Evolutionary conservation across 2,888 invertebrate genomes (phyloP), one percentile per base, ranked within the genome.

Genomic region (Ariolimax columbianus): DNA sequence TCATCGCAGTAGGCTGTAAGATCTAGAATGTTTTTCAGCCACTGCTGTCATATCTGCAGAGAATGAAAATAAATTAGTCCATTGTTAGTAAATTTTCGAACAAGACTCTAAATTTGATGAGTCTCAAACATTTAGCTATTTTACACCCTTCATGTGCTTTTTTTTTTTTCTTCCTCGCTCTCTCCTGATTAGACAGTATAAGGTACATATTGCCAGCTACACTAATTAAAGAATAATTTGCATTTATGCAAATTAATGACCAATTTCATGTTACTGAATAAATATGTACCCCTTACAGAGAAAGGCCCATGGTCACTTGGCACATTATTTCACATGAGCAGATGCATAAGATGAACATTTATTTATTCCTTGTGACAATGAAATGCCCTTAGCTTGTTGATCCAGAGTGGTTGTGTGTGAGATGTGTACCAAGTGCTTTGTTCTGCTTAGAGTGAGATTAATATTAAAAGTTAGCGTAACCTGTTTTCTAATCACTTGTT

Each of bases 351-450:
- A 23, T 38, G 23, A 38, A 73, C n/a, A 43, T n/a, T n/a, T 43
- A 73, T 73, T 73, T 73, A 73, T 73, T 73, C 14, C n/a, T 30
- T 73, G 40, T 72, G 66, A 66, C 33, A 33, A 6, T 17, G 66
- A 66, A 23, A 66, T 33, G 11, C 14, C 43, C 36, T 73, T 73
- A 40, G n/a, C 11, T n/a, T 73, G 43, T 40, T 47, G 26, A 72
- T 40, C n/a, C 30, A 73, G 73, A 23, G n/a, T 73, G 73, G 43
- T n/a, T 73, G 73, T 43, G 73, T 72, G 72, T 4, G n/a, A 72
- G 43, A 26, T 30, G 11, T 73, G 73, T 43, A 73, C 40, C 43
- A 43, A 26, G n/a, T 43, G 30, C 30, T 70, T 3, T 47, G 73
- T 73, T 47, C 73, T 73, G 73, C 73, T 38, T 40, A 47, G 73